Conservation (phyloP, 2,113 vertebrate genomes). For the Nipponia nippon region DNA sequence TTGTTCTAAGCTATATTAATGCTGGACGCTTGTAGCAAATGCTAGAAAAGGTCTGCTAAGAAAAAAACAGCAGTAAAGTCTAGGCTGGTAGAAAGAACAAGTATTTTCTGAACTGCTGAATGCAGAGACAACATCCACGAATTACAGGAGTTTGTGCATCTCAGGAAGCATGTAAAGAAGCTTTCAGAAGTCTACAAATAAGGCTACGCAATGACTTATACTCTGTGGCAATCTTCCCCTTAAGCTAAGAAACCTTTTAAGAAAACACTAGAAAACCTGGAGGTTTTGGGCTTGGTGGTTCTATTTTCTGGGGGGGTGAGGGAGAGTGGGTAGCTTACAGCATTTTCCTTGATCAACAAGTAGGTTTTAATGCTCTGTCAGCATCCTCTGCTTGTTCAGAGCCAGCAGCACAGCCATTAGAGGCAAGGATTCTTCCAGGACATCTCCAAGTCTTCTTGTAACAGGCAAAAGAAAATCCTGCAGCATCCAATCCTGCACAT, state of each 20-base stretch:
- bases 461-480: not conserved
- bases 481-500: not conserved
- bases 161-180: not conserved
- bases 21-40: not conserved
- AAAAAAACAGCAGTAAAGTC: not conserved
- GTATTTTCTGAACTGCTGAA: not conserved
- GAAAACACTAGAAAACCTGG: not conserved
- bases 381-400: not conserved
- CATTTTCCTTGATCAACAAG: not conserved
- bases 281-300: not conserved
- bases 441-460: not conserved
- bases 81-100: not conserved
- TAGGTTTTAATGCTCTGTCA: conserved; percentile 9
- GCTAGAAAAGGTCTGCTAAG: not conserved
- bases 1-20: not conserved
- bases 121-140: not conserved
- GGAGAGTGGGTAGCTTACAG: not conserved
- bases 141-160: not conserved
- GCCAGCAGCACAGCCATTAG: not conserved
- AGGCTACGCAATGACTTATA: not conserved
- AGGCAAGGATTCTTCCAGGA: not conserved
- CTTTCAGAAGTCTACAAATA: not conserved
- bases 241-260: not conserved
- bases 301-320: accelerated
- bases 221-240: not conserved